Evolutionary conservation across 2,888 invertebrate species (phyloP).

Genomic region (Zhuqinia jingwanae): DNA sequence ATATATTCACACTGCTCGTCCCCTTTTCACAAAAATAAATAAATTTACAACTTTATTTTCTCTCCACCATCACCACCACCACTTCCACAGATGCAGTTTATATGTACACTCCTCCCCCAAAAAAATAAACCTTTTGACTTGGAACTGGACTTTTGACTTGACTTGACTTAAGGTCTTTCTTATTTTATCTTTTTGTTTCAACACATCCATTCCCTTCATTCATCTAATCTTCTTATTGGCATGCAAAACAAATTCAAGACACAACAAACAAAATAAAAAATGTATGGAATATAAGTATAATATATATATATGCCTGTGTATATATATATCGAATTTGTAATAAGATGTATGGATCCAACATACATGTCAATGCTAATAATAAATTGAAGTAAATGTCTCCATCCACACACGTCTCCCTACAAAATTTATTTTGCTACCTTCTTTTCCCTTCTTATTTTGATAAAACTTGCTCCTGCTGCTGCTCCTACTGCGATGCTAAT

Average conservation of each 20-base stretch:
- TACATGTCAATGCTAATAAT: conserved; percentile 19
- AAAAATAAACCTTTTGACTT: background rate
- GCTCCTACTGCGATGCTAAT: conserved; percentile 18
- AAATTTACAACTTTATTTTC: conserved; percentile 53
- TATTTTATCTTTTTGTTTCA: background rate
- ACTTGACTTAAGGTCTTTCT: too few species aligned
- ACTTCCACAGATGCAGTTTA: too few species aligned
- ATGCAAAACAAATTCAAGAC: conserved; percentile 2
- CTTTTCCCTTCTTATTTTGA: background rate
- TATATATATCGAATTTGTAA: too few species aligned
- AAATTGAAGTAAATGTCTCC: conserved; percentile 27
- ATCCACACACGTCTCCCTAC: too few species aligned
- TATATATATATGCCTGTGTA: background rate
- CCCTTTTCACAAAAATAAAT: conserved; percentile 16
- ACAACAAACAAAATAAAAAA: background rate
- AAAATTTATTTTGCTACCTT: too few species aligned
- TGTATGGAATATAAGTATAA: background rate
- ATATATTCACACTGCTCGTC: background rate
- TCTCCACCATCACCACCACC: conserved; percentile 26
- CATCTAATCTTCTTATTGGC: too few species aligned
- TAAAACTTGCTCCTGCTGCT: background rate
- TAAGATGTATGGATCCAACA: too few species aligned
- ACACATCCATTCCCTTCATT: background rate
- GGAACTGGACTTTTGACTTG: conserved; percentile 28
- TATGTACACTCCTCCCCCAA: conserved; percentile 17